Base-by-base conservation (phyloP, 2,888 invertebrate genomes). In the Cabera pusaria region DNA sequence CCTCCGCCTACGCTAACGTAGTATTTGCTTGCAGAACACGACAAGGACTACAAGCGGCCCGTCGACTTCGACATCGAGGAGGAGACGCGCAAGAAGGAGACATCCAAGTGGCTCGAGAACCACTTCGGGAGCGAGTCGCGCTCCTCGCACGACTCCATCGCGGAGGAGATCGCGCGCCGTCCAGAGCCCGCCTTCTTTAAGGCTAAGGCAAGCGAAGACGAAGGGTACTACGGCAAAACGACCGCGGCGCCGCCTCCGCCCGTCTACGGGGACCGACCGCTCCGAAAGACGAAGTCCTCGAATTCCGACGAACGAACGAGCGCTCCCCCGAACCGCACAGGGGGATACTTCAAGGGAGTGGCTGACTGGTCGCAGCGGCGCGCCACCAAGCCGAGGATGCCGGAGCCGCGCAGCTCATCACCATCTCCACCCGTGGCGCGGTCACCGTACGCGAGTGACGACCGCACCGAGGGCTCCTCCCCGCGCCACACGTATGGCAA, bases 21-120 rank as follows among this genome's bases (percentile, higher is more conserved):
- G 10, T 37, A 34, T 70, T 43, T 89, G 90, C 44, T 94, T 94
- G 55, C 92, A 96, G 88, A 87, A 44, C 86, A 72, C 72, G 77
- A 84, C 56, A 96, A 95, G 76, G 96, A 96, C 79, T 87, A 96
- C 61, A 94, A 94, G 69, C 93, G 93, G 34, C 96, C 96, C 0
- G 81, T 96, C 47, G 96, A 96, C 78, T 94, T 96, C 62, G 96
- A 96, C 68, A 93, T 95, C 64, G 96, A 97, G 72, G 96, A 97
- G 75, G 95, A 96, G 74, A 96, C 96, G 3, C 91, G 96, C 43
- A 96, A 96, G 77, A 93, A 94, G 52, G 96, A 97, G 85, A 97
- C 96, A 0, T 96, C 95, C 48, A 96, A 96, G 82, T 97, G 97
- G 97, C 90, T 97, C 33, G 96, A 96, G 65, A 94, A 95, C 64